Evolutionary conservation across 2,113 vertebrate species (phyloP).

Genomic region (Mastomys natalensis): DNA sequence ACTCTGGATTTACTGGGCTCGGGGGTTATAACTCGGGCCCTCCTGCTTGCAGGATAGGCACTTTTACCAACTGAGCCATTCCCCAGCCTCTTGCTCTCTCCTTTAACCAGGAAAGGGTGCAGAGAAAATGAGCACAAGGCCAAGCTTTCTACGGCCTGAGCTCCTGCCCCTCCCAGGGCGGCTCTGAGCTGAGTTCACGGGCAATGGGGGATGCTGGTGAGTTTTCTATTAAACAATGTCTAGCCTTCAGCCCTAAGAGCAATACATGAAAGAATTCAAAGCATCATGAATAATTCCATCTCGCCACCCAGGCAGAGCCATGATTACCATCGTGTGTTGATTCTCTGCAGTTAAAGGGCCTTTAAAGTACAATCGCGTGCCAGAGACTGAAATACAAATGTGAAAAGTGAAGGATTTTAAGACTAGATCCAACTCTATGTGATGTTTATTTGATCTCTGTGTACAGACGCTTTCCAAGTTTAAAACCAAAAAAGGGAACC

Average conservation of each 20-base stretch:
- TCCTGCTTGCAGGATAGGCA: too few species aligned
- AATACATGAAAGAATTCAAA: conserved; percentile 11
- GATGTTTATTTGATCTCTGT: conserved; percentile 66
- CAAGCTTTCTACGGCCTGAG: neutral
- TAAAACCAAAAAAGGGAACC: conserved; percentile 57
- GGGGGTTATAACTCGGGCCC: neutral
- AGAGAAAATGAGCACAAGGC: neutral
- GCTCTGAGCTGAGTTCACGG: neutral
- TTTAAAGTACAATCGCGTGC: conserved; percentile 51
- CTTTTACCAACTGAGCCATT: neutral
- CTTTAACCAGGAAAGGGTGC: neutral
- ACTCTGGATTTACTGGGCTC: neutral
- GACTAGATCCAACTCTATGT: conserved; percentile 28
- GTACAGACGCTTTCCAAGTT: conserved; percentile 46
- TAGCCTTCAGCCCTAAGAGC: neutral
- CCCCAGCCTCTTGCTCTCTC: neutral
- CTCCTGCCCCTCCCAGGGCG: neutral
- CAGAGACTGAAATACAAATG: conserved; percentile 29
- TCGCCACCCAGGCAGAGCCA: conserved; percentile 8
- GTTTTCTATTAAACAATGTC: conserved; percentile 28
- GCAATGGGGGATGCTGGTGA: neutral
- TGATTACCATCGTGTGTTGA: neutral
- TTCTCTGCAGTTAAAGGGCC: conserved; percentile 47
- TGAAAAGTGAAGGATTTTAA: conserved; percentile 52
- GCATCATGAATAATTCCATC: conserved; percentile 15